These are phyloP conservation scores for Cottus gobio DNA, from an alignment of 2,113 vertebrate genomes.

Conservation along the genomic window DNA sequence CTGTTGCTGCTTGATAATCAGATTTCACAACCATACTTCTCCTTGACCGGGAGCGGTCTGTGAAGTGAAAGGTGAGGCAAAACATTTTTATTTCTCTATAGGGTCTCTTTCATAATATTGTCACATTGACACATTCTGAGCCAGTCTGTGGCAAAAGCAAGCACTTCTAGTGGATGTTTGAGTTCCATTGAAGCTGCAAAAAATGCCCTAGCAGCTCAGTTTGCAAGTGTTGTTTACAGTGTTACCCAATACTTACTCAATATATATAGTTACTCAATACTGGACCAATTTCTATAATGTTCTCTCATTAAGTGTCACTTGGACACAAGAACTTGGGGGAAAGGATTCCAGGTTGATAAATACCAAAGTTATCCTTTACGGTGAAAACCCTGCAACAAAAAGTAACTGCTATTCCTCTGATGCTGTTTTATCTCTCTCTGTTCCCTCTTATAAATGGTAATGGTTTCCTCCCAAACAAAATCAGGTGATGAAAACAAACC, in stretches of 20 bases:
- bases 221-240: background rate
- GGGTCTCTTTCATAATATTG: background rate
- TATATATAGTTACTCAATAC: no score
- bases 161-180: background rate
- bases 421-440: background rate
- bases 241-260: no score
- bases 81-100: no score
- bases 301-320: background rate
- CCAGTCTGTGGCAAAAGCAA: background rate
- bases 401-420: background rate
- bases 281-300: background rate
- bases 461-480: conserved; percentile 32
- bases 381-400: background rate
- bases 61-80: no score
- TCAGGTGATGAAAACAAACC: conserved; percentile 42
- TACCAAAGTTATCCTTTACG: background rate
- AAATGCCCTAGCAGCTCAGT: background rate
- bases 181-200: background rate
- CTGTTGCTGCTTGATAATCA: background rate
- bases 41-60: background rate
- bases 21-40: no score
- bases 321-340: background rate
- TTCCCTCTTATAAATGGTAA: conserved; percentile 57
- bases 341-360: background rate
- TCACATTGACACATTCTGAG: background rate